Conservation (phyloP, 2,888 invertebrate species). For the Mylabris sibirica region DNA sequence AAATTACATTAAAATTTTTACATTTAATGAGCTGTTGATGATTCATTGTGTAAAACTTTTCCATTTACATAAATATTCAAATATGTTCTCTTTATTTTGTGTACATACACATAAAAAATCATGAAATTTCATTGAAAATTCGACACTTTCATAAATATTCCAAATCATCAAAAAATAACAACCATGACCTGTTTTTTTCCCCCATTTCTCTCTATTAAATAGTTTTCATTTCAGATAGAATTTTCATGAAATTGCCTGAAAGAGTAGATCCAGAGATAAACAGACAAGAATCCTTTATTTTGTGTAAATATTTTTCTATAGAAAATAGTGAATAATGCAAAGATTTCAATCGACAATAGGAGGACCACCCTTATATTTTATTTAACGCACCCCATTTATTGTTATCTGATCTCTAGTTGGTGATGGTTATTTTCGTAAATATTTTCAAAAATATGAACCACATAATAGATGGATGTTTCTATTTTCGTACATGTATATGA, state of each 20-base stretch:
- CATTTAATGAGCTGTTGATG: slow-evolving; percentile 1
- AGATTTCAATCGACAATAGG: slow-evolving; percentile 39
- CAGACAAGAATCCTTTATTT: not conserved
- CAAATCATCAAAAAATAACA: not conserved
- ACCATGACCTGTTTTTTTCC: not conserved
- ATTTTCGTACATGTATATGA: not conserved
- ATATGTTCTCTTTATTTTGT: not conserved
- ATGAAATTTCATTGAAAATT: not conserved
- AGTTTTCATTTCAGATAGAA: not conserved
- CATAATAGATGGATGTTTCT: slow-evolving; percentile 2
- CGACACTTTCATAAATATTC: not conserved
- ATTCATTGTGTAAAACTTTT: not conserved
- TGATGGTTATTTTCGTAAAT: not conserved
- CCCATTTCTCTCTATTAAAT: not conserved
- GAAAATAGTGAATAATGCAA: not conserved
- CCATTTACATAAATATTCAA: not conserved
- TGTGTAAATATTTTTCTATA: slow-evolving; percentile 6
- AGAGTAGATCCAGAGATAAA: not conserved
- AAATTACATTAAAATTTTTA: not conserved
- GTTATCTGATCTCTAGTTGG: slow-evolving; percentile 37
- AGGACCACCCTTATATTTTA: slow-evolving; percentile 51
- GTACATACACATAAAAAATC: no score
- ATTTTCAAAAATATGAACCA: not conserved
- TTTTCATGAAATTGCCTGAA: slow-evolving; percentile 3
- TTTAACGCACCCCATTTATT: slow-evolving; percentile 45